Evolutionary conservation across 2,888 invertebrate species (phyloP), one percentile per base, ranked within the genome.

Genomic region (Lasioglossum oenotherae): DNA sequence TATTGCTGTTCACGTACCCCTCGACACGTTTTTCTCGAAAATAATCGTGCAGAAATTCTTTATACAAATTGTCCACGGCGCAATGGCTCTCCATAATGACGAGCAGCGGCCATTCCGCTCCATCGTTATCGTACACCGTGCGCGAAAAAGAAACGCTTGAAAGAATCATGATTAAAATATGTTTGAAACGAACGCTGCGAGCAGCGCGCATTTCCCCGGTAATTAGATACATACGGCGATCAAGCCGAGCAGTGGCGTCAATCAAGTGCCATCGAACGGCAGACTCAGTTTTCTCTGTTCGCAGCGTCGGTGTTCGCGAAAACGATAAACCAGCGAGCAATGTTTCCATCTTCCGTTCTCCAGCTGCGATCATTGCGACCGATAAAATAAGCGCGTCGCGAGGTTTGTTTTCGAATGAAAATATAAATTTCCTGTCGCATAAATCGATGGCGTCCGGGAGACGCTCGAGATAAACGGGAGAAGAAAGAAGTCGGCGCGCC

Each of bases 391-490:
- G 16, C 27, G 27, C 19, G 1, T 23, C 67, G 19, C 31, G 67
- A 35, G 67, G 67, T 67, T 35, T 35, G 35, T 67, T 35, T 67
- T 35, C 67, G 19, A 67, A 35, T 35, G 67, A 67, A 67, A 67
- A 67, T 67, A 67, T 67, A 67, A 67, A 67, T 67, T 67, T 31
- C 67, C 67, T 67, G 64, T 67, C 67, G 67, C 31, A 31, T 67
- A 35, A 67, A 67, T 35, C 31, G 67, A 67, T 67, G 16, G 31
- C 67, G 35, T 35, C 19, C 67, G 16, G 16, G 60, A 60, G 27
- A 2, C 60, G 4, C 5, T 31, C 5, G 27, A 5, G 60, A 60
- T 31, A 60, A 60, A 60, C 27, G 27, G 35, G 19, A 23, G 35
- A 1, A 23, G 35, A 6, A 31, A 35, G 67, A 67, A 35, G 35